Evolutionary conservation across 2,888 invertebrate species (phyloP).

Genomic region (Lycophotia porphyrea): DNA sequence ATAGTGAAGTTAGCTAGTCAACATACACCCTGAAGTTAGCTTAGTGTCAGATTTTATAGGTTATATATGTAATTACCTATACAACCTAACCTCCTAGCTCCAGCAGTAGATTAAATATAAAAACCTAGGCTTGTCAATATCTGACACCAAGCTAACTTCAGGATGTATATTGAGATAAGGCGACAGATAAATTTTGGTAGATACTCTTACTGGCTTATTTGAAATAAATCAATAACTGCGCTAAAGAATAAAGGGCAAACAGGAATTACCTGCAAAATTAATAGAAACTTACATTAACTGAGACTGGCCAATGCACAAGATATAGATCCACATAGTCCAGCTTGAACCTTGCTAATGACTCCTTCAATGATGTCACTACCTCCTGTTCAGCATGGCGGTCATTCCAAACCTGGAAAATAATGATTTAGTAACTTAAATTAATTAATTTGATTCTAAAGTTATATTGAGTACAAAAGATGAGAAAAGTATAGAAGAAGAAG

Average conservation of each 20-base stretch:
- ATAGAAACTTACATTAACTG: conserved; percentile 80
- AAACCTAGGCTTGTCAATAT: too few species aligned
- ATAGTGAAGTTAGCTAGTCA: too few species aligned
- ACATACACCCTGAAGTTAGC: too few species aligned
- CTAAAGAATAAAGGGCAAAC: not conserved
- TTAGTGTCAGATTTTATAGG: too few species aligned
- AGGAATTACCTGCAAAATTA: not conserved
- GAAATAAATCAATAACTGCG: not conserved
- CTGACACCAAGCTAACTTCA: too few species aligned
- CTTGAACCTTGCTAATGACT: conserved; percentile 91
- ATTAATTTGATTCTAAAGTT: not conserved
- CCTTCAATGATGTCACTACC: conserved; percentile 92
- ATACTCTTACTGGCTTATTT: not conserved
- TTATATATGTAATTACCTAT: too few species aligned
- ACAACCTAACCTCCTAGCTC: too few species aligned
- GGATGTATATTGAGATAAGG: too few species aligned
- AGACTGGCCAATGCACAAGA: conserved; percentile 95
- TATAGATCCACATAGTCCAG: conserved; percentile 95
- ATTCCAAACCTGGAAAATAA: conserved; percentile 83
- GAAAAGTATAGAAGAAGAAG: not conserved
- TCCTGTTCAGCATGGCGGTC: conserved; percentile 91
- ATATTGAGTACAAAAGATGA: not conserved
- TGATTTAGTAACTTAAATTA: not conserved
- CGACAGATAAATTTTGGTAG: not conserved
- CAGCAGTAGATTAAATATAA: too few species aligned